phyloP scores from a whole-genome alignment of 2,888 invertebrate genomes.

The Bedellia somnulentella region DNA sequence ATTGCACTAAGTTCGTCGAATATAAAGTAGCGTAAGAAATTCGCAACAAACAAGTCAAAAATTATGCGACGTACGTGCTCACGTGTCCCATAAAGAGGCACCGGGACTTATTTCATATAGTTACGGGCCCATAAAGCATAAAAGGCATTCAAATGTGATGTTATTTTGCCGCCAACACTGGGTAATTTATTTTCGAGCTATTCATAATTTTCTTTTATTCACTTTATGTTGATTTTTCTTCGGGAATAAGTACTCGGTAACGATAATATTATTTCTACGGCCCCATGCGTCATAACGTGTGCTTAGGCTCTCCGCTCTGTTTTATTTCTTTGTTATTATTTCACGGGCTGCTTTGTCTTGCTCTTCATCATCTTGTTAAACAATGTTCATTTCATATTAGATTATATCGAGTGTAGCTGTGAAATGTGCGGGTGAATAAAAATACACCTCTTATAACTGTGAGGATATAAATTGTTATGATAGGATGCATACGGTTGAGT shows the following conservation, averaged over 20 bases:
- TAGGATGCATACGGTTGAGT: too few relatives aligned
- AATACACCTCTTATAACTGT: too few relatives aligned
- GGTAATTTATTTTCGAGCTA: conserved; percentile 59
- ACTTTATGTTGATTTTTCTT: conserved; percentile 62
- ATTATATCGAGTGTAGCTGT: too few relatives aligned
- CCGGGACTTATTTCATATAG: conserved; percentile 54
- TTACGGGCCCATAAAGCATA: conserved; percentile 57
- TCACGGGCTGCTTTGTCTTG: conserved; percentile 15
- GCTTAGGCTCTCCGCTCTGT: conserved; percentile 23
- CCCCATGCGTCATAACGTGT: conserved; percentile 42
- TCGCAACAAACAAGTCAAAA: conserved; percentile 41
- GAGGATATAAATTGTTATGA: too few relatives aligned
- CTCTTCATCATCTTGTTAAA: too few relatives aligned
- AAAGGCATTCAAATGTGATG: conserved; percentile 62
- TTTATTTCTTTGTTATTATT: conserved; percentile 50
- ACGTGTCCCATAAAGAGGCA: conserved; percentile 46
- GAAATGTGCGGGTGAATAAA: too few relatives aligned
- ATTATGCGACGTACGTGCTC: conserved; percentile 52
- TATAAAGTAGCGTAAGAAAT: conserved; percentile 13
- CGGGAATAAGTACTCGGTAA: conserved; percentile 51
- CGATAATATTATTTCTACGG: conserved; percentile 60
- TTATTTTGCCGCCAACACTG: conserved; percentile 61
- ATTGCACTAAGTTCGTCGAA: too few relatives aligned
- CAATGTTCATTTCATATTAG: too few relatives aligned
- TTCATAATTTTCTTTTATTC: conserved; percentile 63